Evolutionary conservation across 2,797 vertebrate genomes (phyloP).

Genomic region (Clangula hyemalis): DNA sequence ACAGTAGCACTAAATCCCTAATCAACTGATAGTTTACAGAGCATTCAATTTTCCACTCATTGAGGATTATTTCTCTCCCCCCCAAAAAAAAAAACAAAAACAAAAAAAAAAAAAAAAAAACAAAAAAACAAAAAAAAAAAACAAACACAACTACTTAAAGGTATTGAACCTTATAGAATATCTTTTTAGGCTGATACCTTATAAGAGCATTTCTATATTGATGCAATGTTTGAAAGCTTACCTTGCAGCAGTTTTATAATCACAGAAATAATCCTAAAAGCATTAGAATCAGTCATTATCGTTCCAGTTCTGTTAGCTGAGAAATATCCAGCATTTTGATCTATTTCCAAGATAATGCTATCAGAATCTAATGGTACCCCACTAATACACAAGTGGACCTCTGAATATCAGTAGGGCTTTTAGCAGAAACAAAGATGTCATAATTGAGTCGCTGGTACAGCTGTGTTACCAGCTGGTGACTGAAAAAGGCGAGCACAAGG

Average conservation of each 20-base stretch:
- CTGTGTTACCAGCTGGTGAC: not conserved
- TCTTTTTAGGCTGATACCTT: not conserved
- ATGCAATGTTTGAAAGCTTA: conserved; percentile 11
- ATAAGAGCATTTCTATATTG: not conserved
- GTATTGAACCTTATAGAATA: not conserved
- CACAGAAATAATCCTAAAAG: not conserved
- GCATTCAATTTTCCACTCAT: not conserved
- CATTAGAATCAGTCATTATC: not conserved
- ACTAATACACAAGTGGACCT: not conserved
- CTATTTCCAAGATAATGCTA: not conserved
- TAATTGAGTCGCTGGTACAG: not conserved
- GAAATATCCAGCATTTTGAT: not conserved
- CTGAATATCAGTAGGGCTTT: not conserved
- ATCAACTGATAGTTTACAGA: not conserved
- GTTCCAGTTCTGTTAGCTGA: not conserved
- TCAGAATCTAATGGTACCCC: not conserved
- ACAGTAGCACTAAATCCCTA: not conserved
- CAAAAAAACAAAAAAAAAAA: not conserved
- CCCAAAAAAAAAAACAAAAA: not conserved
- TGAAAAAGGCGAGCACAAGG: not conserved
- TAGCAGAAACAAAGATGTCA: not conserved
- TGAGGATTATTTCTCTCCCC: not conserved
- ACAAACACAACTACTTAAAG: not conserved
- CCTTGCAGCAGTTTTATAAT: conserved; percentile 8
- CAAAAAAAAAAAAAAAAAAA: not conserved